Percentiles rank a stretch among this genome's conserved stretches.
Conservation (phyloP, 2,888 invertebrate genomes). For the Villa cingulata region DNA sequence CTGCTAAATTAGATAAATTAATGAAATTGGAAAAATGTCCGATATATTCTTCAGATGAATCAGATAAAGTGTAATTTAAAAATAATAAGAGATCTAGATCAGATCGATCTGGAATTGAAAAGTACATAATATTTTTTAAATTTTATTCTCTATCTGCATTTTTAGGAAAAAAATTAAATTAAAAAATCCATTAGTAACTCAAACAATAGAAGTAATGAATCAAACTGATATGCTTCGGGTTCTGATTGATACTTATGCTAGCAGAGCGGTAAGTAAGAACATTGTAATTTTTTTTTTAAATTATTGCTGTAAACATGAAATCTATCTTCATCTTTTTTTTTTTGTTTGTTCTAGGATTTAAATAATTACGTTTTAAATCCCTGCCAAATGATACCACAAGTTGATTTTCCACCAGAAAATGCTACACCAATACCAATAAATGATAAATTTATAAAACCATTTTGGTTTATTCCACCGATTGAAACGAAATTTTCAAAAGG, state of each 20-base stretch:
- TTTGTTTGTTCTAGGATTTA: constrained; percentile 26
- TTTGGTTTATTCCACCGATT: constrained; percentile 32
- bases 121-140: background rate
- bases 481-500: constrained; percentile 29
- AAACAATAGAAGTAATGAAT: constrained; percentile 36
- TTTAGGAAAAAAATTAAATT: constrained; percentile 24
- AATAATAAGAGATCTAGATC: too few relatives aligned
- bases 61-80: background rate
- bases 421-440: constrained; percentile 28
- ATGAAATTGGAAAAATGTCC: background rate
- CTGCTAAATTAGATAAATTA: constrained; percentile 5
- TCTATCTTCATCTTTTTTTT: too few relatives aligned
- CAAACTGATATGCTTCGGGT: constrained; percentile 34
- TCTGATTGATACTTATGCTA: constrained; percentile 33
- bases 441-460: constrained; percentile 30
- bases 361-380: constrained; percentile 31
- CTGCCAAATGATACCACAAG: constrained; percentile 34
- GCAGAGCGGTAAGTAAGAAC: constrained; percentile 26
- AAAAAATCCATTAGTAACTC: constrained; percentile 30
- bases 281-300: too few relatives aligned
- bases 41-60: background rate
- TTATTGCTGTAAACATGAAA: too few relatives aligned
- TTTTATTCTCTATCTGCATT: background rate
- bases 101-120: constrained; percentile 4
- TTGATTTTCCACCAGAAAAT: constrained; percentile 32